phyloP scores from a whole-genome alignment of 2,797 vertebrate genomes.

The Petrocephalus schoutedeni region DNA sequence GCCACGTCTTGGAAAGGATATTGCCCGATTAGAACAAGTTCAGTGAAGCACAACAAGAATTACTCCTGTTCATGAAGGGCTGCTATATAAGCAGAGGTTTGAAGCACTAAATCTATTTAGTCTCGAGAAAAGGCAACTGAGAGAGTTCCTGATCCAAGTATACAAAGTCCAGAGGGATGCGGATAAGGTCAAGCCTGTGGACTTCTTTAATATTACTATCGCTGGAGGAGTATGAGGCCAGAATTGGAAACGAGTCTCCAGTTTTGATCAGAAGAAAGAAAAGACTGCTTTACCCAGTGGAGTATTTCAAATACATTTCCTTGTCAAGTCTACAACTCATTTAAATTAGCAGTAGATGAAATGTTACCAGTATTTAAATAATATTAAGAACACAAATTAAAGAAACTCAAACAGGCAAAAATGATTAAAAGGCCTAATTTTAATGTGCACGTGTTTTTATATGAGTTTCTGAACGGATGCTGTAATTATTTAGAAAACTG shows the following conservation, averaged over 20 bases:
- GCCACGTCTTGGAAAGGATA: neutral
- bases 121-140: neutral
- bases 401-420: neutral
- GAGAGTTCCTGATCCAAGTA: neutral
- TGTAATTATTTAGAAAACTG: neutral
- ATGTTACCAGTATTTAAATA: no score
- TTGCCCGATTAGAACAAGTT: neutral
- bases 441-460: neutral
- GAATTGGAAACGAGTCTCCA: neutral
- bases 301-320: neutral
- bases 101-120: constrained; percentile 10
- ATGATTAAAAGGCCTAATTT: neutral
- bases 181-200: constrained; percentile 1
- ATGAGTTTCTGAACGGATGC: neutral
- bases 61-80: neutral
- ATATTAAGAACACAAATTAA: neutral
- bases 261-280: constrained; percentile 2
- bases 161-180: neutral
- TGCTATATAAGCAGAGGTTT: neutral
- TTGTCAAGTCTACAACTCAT: neutral
- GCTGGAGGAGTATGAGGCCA: neutral
- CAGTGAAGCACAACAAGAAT: neutral
- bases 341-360: neutral
- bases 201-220: constrained; percentile 1
- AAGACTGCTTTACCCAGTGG: neutral